Evolutionary conservation across 1,140 invertebrate species (phyloP).

Genomic region (Ridgeia piscesae): DNA sequence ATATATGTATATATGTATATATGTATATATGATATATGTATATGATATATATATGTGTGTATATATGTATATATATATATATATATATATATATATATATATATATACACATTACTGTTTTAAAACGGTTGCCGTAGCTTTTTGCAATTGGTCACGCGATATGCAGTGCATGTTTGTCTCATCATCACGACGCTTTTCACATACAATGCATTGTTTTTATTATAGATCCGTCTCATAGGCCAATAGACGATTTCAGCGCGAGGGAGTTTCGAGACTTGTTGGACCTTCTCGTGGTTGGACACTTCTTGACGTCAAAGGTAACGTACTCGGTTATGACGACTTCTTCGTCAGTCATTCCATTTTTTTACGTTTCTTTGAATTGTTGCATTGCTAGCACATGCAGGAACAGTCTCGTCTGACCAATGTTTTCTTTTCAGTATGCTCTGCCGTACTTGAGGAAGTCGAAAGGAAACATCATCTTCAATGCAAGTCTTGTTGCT

Average conservation of each 20-base stretch:
- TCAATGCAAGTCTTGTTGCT: slow-evolving; percentile 50
- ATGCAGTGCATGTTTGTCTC: background rate
- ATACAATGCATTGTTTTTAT: background rate
- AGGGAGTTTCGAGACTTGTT: slow-evolving; percentile 45
- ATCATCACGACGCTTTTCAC: background rate
- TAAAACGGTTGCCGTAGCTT: background rate
- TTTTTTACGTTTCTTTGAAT: background rate
- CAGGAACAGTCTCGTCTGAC: too few relatives aligned
- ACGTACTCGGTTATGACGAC: background rate
- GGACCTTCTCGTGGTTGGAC: slow-evolving; percentile 46
- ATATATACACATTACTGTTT: slow-evolving; percentile 12
- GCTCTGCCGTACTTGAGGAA: slow-evolving; percentile 50
- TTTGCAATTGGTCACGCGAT: background rate
- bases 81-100: too few relatives aligned
- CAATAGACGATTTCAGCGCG: slow-evolving; percentile 48
- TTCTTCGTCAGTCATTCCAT: background rate
- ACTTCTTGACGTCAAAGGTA: slow-evolving; percentile 48
- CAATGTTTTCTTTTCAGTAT: slow-evolving; percentile 34
- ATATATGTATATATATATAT: too few relatives aligned
- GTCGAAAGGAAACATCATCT: slow-evolving; percentile 53
- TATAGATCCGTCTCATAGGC: slow-evolving; percentile 44
- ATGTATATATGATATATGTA: too few relatives aligned
- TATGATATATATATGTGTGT: too few relatives aligned
- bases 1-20: too few relatives aligned
- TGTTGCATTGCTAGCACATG: too few relatives aligned